These are phyloP conservation scores for Drosophila prostipennis DNA, from an alignment of 2,888 invertebrate species.

Conservation along the genomic window DNA sequence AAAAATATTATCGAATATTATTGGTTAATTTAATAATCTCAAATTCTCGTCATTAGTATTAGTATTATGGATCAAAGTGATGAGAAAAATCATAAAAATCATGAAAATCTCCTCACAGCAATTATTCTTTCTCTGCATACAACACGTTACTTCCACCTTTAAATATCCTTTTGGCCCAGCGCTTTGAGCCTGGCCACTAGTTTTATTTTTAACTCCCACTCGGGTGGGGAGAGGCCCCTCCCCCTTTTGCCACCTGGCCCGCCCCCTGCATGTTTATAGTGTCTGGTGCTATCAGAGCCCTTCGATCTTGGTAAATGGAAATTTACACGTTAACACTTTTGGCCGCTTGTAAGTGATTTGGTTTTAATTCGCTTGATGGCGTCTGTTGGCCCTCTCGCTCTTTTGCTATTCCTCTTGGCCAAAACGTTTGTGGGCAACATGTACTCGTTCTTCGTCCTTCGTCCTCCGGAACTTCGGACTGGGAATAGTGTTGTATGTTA, in stretches of 20 bases:
- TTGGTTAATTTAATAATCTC: too few relatives aligned
- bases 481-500: constrained; percentile 63
- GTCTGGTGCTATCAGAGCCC: constrained; percentile 49
- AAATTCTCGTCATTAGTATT: too few relatives aligned
- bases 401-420: constrained; percentile 6
- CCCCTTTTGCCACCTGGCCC: constrained; percentile 13
- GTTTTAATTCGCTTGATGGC: constrained; percentile 80
- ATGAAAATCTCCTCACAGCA: too few relatives aligned
- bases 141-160: constrained; percentile 56
- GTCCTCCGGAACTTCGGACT: constrained; percentile 14
- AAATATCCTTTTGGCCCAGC: constrained; percentile 54
- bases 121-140: neutral
- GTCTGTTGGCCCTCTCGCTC: constrained; percentile 59
- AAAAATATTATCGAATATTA: too few relatives aligned
- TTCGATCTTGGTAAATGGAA: constrained; percentile 81
- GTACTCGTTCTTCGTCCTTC: constrained; percentile 1
- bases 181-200: constrained; percentile 53
- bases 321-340: constrained; percentile 83
- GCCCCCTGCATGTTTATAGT: constrained; percentile 66
- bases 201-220: constrained; percentile 66
- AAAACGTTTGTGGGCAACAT: constrained; percentile 41
- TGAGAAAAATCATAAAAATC: neutral
- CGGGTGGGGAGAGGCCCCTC: constrained; percentile 11
- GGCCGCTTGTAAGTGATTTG: constrained; percentile 80
- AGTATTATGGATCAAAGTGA: too few relatives aligned